These are phyloP conservation scores for Mylabris phalerata DNA, from an alignment of 1,140 invertebrate genomes.

Conservation along the genomic window DNA sequence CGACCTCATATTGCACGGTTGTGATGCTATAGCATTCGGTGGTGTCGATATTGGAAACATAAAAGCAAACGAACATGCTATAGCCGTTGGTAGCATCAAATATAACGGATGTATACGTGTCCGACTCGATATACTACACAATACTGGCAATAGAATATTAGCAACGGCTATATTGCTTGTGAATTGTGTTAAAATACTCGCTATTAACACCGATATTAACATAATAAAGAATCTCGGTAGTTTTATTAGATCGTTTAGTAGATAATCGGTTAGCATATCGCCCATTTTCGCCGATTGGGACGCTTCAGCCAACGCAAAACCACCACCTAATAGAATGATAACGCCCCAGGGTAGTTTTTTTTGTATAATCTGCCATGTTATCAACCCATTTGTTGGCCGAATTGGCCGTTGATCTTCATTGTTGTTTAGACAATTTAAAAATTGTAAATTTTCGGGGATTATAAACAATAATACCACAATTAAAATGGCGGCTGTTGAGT, in stretches of 20 bases:
- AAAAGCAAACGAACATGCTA: slow-evolving; percentile 72
- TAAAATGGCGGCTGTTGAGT: slow-evolving; percentile 75
- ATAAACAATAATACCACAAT: slow-evolving; percentile 77
- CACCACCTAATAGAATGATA: slow-evolving; percentile 63
- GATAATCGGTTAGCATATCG: slow-evolving; percentile 57
- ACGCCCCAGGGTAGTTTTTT: slow-evolving; percentile 73
- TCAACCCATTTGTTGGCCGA: slow-evolving; percentile 55
- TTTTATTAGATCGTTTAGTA: slow-evolving; percentile 48
- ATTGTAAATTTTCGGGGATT: slow-evolving; percentile 68
- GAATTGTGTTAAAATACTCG: slow-evolving; percentile 67
- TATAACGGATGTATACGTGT: slow-evolving; percentile 71
- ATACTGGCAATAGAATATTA: slow-evolving; percentile 72
- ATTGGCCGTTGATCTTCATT: slow-evolving; percentile 52
- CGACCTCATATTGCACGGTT: slow-evolving; percentile 67
- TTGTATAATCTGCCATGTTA: slow-evolving; percentile 72
- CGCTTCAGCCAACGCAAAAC: slow-evolving; percentile 81
- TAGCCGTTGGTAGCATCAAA: slow-evolving; percentile 76
- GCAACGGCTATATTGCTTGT: slow-evolving; percentile 79
- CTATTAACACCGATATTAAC: slow-evolving; percentile 48
- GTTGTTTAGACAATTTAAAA: slow-evolving; percentile 58
- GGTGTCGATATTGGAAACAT: slow-evolving; percentile 72
- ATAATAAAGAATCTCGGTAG: slow-evolving; percentile 51
- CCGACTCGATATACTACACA: slow-evolving; percentile 58
- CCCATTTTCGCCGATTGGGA: slow-evolving; percentile 72
- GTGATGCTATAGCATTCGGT: slow-evolving; percentile 91